Conservation (phyloP, 2,888 invertebrate species). For the Apotomis turbidana region DNA sequence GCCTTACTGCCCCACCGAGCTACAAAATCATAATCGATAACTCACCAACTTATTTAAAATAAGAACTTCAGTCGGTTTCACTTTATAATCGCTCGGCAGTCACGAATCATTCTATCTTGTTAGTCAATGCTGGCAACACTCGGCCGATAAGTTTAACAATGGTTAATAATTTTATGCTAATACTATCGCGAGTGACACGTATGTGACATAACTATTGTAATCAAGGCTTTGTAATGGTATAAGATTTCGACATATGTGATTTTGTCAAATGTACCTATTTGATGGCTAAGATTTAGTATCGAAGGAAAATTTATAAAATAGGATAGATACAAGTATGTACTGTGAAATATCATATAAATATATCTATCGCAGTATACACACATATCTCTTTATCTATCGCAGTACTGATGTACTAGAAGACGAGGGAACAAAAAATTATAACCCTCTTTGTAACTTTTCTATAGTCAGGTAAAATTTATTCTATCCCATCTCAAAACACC, state of each 20-base stretch:
- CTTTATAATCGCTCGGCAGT: constrained; percentile 20
- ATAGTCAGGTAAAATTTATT: too few relatives aligned
- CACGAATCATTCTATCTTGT: constrained; percentile 21
- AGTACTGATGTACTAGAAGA: too few relatives aligned
- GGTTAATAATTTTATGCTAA: constrained; percentile 20
- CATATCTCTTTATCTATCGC: too few relatives aligned
- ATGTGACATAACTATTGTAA: not conserved
- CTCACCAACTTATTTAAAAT: constrained; percentile 17
- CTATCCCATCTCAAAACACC: too few relatives aligned
- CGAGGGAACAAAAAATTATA: too few relatives aligned
- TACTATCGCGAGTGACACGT: constrained; percentile 10
- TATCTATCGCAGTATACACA: too few relatives aligned
- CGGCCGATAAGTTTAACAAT: constrained; percentile 16
- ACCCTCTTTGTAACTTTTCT: too few relatives aligned
- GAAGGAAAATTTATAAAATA: too few relatives aligned
- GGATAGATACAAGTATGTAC: too few relatives aligned
- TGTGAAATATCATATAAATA: too few relatives aligned
- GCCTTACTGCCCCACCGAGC: not conserved
- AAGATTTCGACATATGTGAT: not conserved
- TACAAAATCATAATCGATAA: constrained; percentile 20
- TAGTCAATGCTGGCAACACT: constrained; percentile 24
- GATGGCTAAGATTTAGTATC: too few relatives aligned
- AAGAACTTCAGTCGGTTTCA: constrained; percentile 18
- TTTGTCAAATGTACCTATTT: too few relatives aligned
- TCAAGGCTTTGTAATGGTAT: not conserved